Conservation (phyloP, 2,113 vertebrate species). For the Donacobius atricapilla region DNA sequence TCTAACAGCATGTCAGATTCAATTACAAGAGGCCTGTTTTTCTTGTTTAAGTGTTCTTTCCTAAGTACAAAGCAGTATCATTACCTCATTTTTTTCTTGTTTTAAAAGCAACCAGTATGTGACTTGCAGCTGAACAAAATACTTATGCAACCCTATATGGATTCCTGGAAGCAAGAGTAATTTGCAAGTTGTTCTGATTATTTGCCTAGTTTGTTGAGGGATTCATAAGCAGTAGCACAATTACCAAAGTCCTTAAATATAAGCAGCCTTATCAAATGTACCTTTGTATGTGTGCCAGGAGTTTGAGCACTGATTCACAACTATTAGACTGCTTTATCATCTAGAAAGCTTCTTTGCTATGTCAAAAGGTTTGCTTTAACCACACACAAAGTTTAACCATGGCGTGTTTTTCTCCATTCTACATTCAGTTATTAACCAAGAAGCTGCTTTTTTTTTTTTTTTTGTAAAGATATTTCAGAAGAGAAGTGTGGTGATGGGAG, state of each 20-base stretch:
- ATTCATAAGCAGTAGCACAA: background rate
- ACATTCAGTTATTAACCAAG: constrained; percentile 12
- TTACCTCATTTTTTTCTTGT: background rate
- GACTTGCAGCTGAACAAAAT: background rate
- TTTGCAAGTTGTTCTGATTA: background rate
- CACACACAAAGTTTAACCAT: background rate
- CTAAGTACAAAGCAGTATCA: background rate
- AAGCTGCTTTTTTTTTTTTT: background rate
- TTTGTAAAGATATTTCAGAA: constrained; percentile 61
- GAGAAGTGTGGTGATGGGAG: constrained; percentile 66
- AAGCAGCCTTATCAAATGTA: background rate
- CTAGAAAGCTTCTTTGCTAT: background rate
- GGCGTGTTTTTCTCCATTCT: background rate
- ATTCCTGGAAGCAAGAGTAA: background rate
- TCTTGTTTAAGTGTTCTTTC: background rate
- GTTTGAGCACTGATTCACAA: background rate
- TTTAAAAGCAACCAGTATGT: background rate
- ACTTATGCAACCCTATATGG: background rate
- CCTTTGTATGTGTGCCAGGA: background rate
- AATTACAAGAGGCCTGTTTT: background rate
- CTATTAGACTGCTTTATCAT: background rate
- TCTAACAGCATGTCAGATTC: background rate
- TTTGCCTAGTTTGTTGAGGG: background rate
- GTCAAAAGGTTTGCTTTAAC: background rate
- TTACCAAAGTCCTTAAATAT: background rate